These are phyloP conservation scores for Halcyon smyrnensis DNA, from an alignment of 2,797 vertebrate genomes.

Conservation along the genomic window DNA sequence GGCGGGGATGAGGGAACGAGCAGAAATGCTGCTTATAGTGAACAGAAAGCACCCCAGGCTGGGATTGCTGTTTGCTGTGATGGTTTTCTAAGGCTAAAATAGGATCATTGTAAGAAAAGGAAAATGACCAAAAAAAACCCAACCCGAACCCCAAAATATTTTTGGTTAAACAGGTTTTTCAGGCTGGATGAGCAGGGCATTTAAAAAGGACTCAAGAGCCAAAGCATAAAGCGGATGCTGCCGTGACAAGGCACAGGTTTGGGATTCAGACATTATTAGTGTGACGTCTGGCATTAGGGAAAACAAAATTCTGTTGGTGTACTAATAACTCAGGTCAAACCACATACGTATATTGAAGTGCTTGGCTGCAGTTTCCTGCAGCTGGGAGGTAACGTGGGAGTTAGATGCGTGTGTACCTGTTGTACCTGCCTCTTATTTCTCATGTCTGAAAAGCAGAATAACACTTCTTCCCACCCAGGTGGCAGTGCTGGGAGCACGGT, in stretches of 20 bases:
- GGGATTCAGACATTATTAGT: background rate
- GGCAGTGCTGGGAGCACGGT: background rate
- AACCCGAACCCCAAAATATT: background rate
- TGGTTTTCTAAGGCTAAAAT: background rate
- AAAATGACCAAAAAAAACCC: background rate
- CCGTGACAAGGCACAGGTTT: background rate
- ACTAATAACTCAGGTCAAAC: background rate
- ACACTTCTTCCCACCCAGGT: background rate
- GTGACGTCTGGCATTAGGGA: background rate
- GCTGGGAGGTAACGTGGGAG: background rate
- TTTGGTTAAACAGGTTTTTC: background rate
- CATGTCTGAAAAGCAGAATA: background rate
- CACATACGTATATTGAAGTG: fast-evolving
- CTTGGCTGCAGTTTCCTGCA: background rate
- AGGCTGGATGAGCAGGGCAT: background rate
- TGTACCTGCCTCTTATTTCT: background rate
- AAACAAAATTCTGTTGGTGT: no score
- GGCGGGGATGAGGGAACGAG: background rate
- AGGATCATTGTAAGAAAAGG: background rate
- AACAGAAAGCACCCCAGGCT: background rate
- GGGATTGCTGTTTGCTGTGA: fast-evolving
- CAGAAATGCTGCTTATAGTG: background rate
- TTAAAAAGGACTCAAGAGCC: background rate
- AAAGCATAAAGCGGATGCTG: background rate
- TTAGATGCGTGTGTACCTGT: fast-evolving